phyloP scores from a whole-genome alignment of 2,888 invertebrate species.

The Drosophila demipolita region DNA sequence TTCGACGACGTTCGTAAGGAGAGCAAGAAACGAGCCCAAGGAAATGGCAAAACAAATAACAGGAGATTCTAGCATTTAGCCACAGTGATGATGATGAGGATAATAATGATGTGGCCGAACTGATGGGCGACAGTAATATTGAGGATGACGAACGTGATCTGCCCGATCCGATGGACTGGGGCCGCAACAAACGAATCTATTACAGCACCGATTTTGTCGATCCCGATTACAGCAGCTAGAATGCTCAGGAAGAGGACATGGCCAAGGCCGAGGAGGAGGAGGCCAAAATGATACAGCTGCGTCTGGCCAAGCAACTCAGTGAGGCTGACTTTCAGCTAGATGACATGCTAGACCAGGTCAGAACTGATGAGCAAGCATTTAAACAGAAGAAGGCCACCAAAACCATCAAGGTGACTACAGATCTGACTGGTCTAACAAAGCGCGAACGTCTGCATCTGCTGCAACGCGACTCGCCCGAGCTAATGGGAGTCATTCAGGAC shows the following conservation, averaged over 20 bases:
- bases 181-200: conserved; percentile 91
- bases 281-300: conserved; percentile 91
- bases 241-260: conserved; percentile 88
- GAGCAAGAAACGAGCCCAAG: too few relatives aligned
- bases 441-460: conserved; percentile 91
- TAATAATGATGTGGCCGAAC: conserved; percentile 80
- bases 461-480: conserved; percentile 95
- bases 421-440: conserved; percentile 90
- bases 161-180: conserved; percentile 95
- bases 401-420: conserved; percentile 88
- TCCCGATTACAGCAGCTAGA: conserved; percentile 88
- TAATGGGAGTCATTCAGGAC: conserved; percentile 91
- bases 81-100: too few relatives aligned
- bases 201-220: conserved; percentile 96
- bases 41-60: too few relatives aligned
- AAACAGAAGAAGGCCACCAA: conserved; percentile 7
- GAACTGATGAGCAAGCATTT: background rate
- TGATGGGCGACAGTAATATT: conserved; percentile 89
- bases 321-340: conserved; percentile 89
- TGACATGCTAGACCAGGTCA: conserved; percentile 24
- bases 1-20: too few relatives aligned
- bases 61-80: too few relatives aligned
- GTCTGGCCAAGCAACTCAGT: conserved; percentile 91
- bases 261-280: conserved; percentile 94
- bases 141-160: conserved; percentile 90